Base-by-base conservation (phyloP, 1,140 invertebrate genomes). In the Bombus sylvicola region DNA sequence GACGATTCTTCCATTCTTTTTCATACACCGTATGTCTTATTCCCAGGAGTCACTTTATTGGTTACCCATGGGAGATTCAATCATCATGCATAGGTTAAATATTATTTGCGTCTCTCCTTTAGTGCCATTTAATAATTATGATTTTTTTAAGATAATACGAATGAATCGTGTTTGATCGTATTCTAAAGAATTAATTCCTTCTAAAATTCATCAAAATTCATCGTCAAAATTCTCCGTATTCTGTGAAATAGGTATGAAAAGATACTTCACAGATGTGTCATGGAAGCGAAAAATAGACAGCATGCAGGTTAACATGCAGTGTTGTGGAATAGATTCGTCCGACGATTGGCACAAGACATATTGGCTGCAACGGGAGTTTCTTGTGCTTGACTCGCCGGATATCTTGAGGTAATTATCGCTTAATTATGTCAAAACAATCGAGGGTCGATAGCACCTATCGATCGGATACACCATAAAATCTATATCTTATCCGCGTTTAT, bases 281-380 rank as follows among this genome's bases (percentile, higher is more conserved):
- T 94, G 94, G 92, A 95, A 95, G 88, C 87, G 91, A 64, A 92
- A 91, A 8, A 90, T 94, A 43, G 93, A 95, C 83, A 88, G 47
- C 83, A 90, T 95, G 86, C 94, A 95, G 83, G 82, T 91, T 41
- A n/a, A 71, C 41, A 77, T 94, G 86, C 90, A 94, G 75, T 95
- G 93, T 76, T 95, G 94, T 82, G 94, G 93, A 41, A 90, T 93
- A 66, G 86, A 93, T 79, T 91, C 88, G 25, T 93, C 89, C 78
- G 89, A 93, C 87, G 93, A 94, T 84, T 95, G 94, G 94, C 88
- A 94, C 81, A 83, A 90, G 82, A 91, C 93, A 4, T 89, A 92
- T 73, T 94, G 93, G 93, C 66, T 95, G 39, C 88, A 91, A 31
- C 88, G 91, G 47, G 92, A 93, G 68, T 92, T 94, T 76, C 81